Evolutionary conservation across 2,888 invertebrate species (phyloP), one percentile per base, ranked within the genome.

Genomic region (Mythimna albipuncta): DNA sequence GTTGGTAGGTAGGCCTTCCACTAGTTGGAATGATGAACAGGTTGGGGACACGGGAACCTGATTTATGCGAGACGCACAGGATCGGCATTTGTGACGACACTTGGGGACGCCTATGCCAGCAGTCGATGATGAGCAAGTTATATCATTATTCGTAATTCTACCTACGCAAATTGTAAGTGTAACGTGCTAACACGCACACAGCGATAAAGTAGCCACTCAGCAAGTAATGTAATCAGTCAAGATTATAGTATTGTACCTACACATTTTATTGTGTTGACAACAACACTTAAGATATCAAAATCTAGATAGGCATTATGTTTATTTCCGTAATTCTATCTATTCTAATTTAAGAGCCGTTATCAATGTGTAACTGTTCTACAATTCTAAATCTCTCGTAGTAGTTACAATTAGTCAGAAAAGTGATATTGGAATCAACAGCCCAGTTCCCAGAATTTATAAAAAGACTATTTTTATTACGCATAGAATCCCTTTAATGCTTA

Each of bases 201-300:
- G 9, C 6, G 7, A 61, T 2, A 32, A 63, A 62, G 11, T 35
- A 62, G 32, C 21, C 38, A 21, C 50, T 71, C n/a, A 11, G 38
- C n/a, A 16, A 47, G 67, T 26, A 68, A 52, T 32, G 54, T 16
- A 69, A 71, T 41, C 50, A 21, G 11, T 41, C 38, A 50, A 72
- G n/a, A 57, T 66, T 54, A 55, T 41, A 61, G 50, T 64, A 41
- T 59, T 69, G 47, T 47, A 47, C 47, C 7, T 50, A n/a, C 35
- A 52, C 6, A 16, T 57, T 52, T 35, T 44, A 63, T 19, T 55
- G n/a, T 59, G 38, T 61, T 76, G 41, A 32, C 26, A 75, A 55
- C 19, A 75, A 26, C 26, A 65, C 11, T 38, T 47, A 6, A 52
- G 44, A 66, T 66, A 61, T 59, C 35, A 54, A 47, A 67, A 47